Evolutionary conservation across 2,113 vertebrate species (phyloP), one percentile per base, ranked within the genome.

Genomic region (Cromileptes altivelis): DNA sequence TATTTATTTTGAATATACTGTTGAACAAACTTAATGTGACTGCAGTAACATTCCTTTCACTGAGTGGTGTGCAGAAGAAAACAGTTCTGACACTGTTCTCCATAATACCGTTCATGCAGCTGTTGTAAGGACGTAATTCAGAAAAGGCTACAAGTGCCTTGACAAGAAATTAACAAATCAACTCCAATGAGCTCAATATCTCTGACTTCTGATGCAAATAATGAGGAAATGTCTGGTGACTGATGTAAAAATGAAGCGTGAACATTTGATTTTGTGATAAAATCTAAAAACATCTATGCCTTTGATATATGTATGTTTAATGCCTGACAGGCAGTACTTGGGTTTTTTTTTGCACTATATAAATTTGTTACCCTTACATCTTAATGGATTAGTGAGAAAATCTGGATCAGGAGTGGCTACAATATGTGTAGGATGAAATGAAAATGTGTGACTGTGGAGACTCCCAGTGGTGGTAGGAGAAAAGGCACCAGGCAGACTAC

Each of bases 1-100:
- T 78, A 84, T 82, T 85, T 86, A 75, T 76, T 81, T 10, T 78
- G 14, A 42, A 58, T 9, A 12, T 7, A 11, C 37, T 63, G 33
- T 10, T 13, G 12, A 4, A 23, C n/a, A 8, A 27, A 18, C 5
- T 25, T 27, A 58, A 58, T 15, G 15, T 40, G 47, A 67, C 47
- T 69, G 77, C 72, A n/a, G 49, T 58, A 3, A 74, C 68, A 42
- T 57, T 83, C 21, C 70, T 57, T 56, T 19, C 2, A 1, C 1
- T 8, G n/a, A 23, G 45, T 60, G 70, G 1, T 67, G 65, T 72
- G 58, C 9, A 60, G 68, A 8, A 3, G 21, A n/a, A 27, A 50
- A 25, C 6, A 7, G 49, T 12, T 15, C 21, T 69, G 37, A 11
- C 11, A 45, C 11, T 45, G 19, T 13, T 57, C 25, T 19, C 13